Evolutionary conservation across 23 tunicate species (phyloP).

Genomic region (Styela plicata): DNA sequence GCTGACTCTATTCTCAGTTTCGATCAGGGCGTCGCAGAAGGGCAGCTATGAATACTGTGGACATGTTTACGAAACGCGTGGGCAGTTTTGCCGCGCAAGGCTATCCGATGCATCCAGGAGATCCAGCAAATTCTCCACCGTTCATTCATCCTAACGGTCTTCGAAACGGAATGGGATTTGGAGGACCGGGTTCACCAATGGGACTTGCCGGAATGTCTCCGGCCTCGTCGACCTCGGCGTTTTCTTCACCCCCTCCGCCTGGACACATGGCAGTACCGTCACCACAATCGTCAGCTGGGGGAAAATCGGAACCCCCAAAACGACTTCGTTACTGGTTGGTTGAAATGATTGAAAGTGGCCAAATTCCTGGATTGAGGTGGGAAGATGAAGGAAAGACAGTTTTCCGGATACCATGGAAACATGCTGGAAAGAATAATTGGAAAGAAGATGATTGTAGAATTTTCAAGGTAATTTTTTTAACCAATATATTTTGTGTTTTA

Average conservation of each 20-base stretch:
- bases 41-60: slow-evolving; percentile 21
- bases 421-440: slow-evolving; percentile 91
- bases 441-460: slow-evolving; percentile 86
- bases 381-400: slow-evolving; percentile 54
- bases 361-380: slow-evolving; percentile 87
- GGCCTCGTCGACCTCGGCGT: slow-evolving; percentile 21
- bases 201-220: slow-evolving; percentile 31
- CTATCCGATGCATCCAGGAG: slow-evolving; percentile 21
- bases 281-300: slow-evolving; percentile 28
- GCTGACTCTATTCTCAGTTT: neutral
- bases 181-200: slow-evolving; percentile 18
- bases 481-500: too few species aligned
- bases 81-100: slow-evolving; percentile 29
- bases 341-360: slow-evolving; percentile 86
- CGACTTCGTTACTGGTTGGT: slow-evolving; percentile 82
- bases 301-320: slow-evolving; percentile 71
- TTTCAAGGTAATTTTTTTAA: slow-evolving; percentile 81
- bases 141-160: slow-evolving; percentile 19
- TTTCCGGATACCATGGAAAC: slow-evolving; percentile 96
- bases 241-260: slow-evolving; percentile 24
- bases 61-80: slow-evolving; percentile 28
- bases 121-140: slow-evolving; percentile 30
- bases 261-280: slow-evolving; percentile 25
- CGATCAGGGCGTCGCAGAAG: neutral
- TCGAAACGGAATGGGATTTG: slow-evolving; percentile 22